A percentile compares a stretch with the other conserved stretches of the same genome.
phyloP scores from a whole-genome alignment of 1,140 invertebrate genomes.

The Solenopsis invicta region DNA sequence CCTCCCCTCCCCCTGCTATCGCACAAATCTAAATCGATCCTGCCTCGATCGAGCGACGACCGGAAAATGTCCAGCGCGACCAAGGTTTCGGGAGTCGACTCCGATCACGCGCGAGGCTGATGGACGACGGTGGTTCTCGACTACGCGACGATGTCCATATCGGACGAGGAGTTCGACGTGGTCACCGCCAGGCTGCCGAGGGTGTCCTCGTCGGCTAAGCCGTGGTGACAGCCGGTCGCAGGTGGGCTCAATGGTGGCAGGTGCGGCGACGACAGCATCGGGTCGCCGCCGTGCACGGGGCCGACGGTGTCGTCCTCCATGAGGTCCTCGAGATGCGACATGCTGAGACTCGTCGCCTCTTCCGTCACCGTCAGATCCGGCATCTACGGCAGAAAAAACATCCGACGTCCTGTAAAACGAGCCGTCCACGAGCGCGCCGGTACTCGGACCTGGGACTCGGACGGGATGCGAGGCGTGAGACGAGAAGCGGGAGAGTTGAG shows the following conservation, averaged over 20 bases:
- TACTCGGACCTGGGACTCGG: neutral
- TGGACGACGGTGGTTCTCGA: constrained; percentile 60
- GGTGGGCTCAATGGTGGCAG: constrained; percentile 85
- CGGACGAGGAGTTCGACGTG: constrained; percentile 84
- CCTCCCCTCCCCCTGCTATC: too few species aligned
- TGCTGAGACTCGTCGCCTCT: constrained; percentile 87
- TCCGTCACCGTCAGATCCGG: constrained; percentile 88
- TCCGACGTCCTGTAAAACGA: constrained; percentile 17
- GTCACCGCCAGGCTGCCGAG: constrained; percentile 84
- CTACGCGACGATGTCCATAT: constrained; percentile 86
- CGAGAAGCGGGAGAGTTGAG: neutral
- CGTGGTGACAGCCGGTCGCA: constrained; percentile 82
- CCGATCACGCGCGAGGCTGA: constrained; percentile 37
- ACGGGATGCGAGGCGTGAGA: neutral
- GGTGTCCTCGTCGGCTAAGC: constrained; percentile 84
- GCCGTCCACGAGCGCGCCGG: too few species aligned
- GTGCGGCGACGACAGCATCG: constrained; percentile 89
- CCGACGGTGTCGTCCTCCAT: constrained; percentile 93
- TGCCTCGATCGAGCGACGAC: constrained; percentile 1
- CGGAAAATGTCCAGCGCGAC: neutral
- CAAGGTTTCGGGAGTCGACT: constrained; percentile 11
- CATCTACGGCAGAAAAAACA: constrained; percentile 82
- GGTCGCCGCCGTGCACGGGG: constrained; percentile 90
- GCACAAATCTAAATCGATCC: constrained; percentile 38
- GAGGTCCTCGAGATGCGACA: constrained; percentile 92